Percentiles rank a stretch among this genome's conserved stretches.
These are phyloP conservation scores for Coracopsis vasa DNA, from an alignment of 2,113 vertebrate genomes.

Conservation along the genomic window DNA sequence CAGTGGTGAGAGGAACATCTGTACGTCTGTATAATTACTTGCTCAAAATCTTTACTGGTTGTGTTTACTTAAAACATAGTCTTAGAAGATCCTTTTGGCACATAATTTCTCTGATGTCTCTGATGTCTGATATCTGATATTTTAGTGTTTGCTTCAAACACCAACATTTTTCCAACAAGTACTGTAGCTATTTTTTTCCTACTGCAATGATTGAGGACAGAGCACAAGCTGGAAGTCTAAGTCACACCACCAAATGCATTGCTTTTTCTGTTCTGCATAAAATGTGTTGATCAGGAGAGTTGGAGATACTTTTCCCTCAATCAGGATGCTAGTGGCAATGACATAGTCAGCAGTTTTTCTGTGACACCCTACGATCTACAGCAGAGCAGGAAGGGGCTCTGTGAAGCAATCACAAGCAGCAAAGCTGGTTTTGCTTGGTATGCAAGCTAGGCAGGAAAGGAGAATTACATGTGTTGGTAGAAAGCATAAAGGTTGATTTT, in stretches of 20 bases:
- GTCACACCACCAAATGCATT: not conserved
- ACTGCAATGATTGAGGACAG: not conserved
- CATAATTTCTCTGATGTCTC: not conserved
- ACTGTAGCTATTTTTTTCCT: not conserved
- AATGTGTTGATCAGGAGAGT: not conserved
- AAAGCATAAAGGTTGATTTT: not conserved
- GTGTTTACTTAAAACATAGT: not conserved
- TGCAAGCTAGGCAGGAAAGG: not conserved
- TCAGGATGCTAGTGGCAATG: not conserved
- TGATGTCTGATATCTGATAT: not conserved
- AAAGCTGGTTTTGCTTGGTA: not conserved
- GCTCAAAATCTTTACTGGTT: not conserved
- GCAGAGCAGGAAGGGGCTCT: not conserved
- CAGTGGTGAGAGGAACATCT: not conserved
- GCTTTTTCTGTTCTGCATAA: not conserved
- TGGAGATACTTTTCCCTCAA: not conserved
- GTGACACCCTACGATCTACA: not conserved
- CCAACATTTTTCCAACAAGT: not conserved
- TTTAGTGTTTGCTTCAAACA: not conserved
- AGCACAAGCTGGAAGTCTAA: not conserved
- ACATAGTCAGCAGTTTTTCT: not conserved
- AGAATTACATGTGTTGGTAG: not conserved
- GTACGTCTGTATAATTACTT: not conserved
- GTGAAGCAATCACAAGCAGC: not conserved
- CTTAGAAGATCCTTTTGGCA: not conserved